Percentiles rank a stretch among this genome's conserved stretches.
These are phyloP conservation scores for Theocolax elegans DNA, from an alignment of 1,140 invertebrate genomes.

Conservation along the genomic window DNA sequence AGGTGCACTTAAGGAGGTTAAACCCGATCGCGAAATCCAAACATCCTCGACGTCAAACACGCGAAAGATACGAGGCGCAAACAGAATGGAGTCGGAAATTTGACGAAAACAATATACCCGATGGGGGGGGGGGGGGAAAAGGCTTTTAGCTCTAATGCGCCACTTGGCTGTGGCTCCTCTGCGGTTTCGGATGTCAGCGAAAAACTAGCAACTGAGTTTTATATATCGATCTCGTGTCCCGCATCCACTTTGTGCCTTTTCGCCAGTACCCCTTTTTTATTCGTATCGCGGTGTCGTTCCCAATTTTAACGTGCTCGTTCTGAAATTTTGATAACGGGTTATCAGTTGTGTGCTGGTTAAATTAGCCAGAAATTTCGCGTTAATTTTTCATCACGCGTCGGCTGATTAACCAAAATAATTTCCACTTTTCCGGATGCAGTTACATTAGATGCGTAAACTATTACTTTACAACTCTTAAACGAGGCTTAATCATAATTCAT, in stretches of 20 bases:
- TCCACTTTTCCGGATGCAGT: too few relatives aligned
- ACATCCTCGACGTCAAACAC: background rate
- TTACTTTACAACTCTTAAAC: too few relatives aligned
- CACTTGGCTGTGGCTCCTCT: slow-evolving; percentile 26
- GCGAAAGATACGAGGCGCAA: background rate
- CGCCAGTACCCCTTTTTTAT: background rate
- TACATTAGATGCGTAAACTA: too few relatives aligned
- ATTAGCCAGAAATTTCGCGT: too few relatives aligned
- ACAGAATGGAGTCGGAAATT: background rate
- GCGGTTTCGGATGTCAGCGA: slow-evolving; percentile 36
- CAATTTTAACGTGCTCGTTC: too few relatives aligned
- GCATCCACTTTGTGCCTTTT: background rate
- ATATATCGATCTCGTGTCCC: slow-evolving; percentile 24
- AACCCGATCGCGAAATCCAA: too few relatives aligned
- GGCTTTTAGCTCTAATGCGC: slow-evolving; percentile 41
- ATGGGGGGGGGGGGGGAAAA: slow-evolving; percentile 1
- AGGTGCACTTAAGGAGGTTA: too few relatives aligned
- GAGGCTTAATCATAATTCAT: too few relatives aligned
- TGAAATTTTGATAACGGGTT: too few relatives aligned
- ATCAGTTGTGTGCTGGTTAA: too few relatives aligned
- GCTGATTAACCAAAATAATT: too few relatives aligned
- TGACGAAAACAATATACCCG: slow-evolving; percentile 5
- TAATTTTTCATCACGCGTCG: too few relatives aligned
- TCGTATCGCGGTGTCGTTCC: background rate
- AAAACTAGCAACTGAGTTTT: slow-evolving; percentile 30